phyloP scores from a whole-genome alignment of 2,888 invertebrate genomes.

The Lydus trimaculatus region DNA sequence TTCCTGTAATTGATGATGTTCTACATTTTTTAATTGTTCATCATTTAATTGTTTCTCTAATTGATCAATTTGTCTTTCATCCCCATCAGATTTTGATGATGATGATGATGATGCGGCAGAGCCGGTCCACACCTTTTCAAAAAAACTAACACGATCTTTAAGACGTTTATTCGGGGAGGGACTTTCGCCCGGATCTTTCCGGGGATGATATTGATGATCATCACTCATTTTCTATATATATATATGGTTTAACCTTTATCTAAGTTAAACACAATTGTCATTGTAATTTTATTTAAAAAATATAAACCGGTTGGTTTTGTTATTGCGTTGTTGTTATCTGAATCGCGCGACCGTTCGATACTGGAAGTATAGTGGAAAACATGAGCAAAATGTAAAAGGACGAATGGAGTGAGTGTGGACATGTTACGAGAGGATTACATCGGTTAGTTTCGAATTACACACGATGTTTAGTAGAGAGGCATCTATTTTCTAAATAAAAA shows the following conservation, averaged over 20 bases:
- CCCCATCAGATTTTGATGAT: conserved; percentile 56
- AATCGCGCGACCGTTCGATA: conserved; percentile 56
- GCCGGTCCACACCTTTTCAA: conserved; percentile 80
- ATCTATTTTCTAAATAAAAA: not conserved
- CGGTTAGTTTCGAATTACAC: conserved; percentile 36
- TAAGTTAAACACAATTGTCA: conserved; percentile 30
- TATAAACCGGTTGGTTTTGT: not conserved
- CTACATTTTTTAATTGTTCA: conserved; percentile 48
- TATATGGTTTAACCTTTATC: conserved; percentile 17
- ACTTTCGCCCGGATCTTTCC: conserved; percentile 43
- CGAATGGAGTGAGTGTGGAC: conserved; percentile 9
- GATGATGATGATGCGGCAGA: too few relatives aligned
- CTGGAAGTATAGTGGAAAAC: conserved; percentile 45
- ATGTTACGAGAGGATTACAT: conserved; percentile 43
- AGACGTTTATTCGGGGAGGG: conserved; percentile 63
- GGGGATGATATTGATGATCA: conserved; percentile 22
- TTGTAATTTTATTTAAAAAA: conserved; percentile 1
- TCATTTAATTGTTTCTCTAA: conserved; percentile 47
- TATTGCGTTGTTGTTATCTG: conserved; percentile 33
- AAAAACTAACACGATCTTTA: conserved; percentile 78
- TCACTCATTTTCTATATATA: conserved; percentile 49
- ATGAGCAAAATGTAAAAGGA: conserved; percentile 23
- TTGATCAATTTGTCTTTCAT: conserved; percentile 44
- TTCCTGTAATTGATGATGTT: conserved; percentile 62
- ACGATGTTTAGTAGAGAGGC: not conserved